phyloP scores from a whole-genome alignment of 1,140 invertebrate genomes.

The Dendrolimus punctatus region DNA sequence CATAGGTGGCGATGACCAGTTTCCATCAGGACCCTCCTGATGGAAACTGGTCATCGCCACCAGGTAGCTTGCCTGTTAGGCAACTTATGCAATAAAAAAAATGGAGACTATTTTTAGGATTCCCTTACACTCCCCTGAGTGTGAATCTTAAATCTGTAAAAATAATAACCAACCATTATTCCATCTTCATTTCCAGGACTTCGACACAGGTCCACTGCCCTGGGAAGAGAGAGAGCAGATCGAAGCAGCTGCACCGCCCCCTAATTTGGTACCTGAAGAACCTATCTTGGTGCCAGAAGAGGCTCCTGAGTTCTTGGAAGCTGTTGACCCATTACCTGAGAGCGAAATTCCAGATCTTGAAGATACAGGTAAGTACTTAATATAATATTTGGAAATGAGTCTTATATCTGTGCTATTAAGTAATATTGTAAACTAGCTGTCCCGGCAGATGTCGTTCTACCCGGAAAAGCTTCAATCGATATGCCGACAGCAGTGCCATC shows the following conservation, averaged over 20 bases:
- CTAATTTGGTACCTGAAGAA: constrained; percentile 34
- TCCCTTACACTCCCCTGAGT: too few species aligned
- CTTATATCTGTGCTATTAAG: too few species aligned
- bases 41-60: too few species aligned
- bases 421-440: too few species aligned
- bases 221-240: constrained; percentile 33
- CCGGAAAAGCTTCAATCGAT: too few species aligned
- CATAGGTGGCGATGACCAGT: too few species aligned
- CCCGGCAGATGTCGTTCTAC: too few species aligned
- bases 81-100: too few species aligned
- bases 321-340: constrained; percentile 47
- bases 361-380: constrained; percentile 39
- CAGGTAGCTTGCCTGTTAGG: too few species aligned
- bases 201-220: constrained; percentile 45
- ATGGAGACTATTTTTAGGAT: too few species aligned
- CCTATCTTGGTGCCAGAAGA: constrained; percentile 56
- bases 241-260: constrained; percentile 25
- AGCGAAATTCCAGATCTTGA: constrained; percentile 53
- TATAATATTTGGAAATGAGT: not conserved
- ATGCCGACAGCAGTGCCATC: not conserved
- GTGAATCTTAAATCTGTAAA: constrained; percentile 1
- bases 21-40: too few species aligned
- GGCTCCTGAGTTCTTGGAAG: constrained; percentile 43
- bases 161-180: constrained; percentile 9
- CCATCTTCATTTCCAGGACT: constrained; percentile 22